Base-by-base conservation (phyloP, 2,797 vertebrate genomes). In the Eulemur rubriventer region DNA sequence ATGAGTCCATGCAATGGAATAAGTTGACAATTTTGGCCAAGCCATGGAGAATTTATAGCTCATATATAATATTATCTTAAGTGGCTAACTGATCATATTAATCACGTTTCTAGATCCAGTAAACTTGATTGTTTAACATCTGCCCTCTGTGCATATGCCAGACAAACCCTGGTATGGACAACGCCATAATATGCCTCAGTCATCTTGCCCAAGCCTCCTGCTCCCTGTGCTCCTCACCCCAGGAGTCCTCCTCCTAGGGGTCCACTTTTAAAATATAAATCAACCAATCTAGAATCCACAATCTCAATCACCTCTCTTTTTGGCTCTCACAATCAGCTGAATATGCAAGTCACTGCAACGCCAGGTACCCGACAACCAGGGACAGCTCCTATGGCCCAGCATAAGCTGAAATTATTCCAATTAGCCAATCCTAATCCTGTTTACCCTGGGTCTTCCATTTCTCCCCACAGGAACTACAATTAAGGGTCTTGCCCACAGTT, bases 381-480 rank as follows among this genome's bases (percentile, higher is more conserved):
- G 52, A 7, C 4, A 33, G 6, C 8, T 7, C 0, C 30, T 48
- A 0, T 75, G 6, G 11, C 1, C 5, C 17, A 76, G 8, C 79
- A 6, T 38, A 38, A 70, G 61, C 52, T 17, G n/a, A 85, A 35
- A 16, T 72, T 43, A 30, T 70, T 73, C 26, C 16, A 57, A 3
- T 7, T 7, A 63, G 28, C 2, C 28, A 20, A 0, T 18, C 22
- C 30, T 50, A 41, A 43, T 28, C 33, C 35, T 78, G 3, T 16
- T 48, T 28, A 67, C 11, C 7, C 33, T 28, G 13, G 35, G 28
- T 67, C 14, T 41, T 4, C 17, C 43, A 12, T 24, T 6, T 11
- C 30, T 79, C 73, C 7, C 9, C 10, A 52, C 1, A 76, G 30
- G 43, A 91, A 30, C 33, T 35, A 46, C 13, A 46, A 2, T 6